Percentiles rank a stretch among this genome's conserved stretches.
Evolutionary conservation across 2,888 invertebrate genomes (phyloP).

Genomic region (Erebia epiphron): DNA sequence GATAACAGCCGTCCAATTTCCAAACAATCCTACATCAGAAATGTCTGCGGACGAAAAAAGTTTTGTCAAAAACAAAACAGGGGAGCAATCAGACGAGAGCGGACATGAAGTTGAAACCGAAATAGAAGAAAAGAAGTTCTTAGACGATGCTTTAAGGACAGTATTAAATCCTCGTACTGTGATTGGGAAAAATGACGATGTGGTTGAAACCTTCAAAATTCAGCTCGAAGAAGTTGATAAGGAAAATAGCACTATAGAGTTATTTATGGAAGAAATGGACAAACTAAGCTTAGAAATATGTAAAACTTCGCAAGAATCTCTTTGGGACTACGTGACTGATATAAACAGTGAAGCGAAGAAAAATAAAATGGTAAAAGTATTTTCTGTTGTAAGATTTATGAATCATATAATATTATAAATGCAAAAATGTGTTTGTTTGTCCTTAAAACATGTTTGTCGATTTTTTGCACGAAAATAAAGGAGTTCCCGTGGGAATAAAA

Average conservation of each 20-base stretch:
- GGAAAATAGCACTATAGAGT: constrained; percentile 60
- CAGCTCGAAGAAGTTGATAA: constrained; percentile 64
- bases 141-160: constrained; percentile 71
- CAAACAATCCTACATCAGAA: constrained; percentile 67
- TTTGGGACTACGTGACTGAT: constrained; percentile 75
- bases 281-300: constrained; percentile 71
- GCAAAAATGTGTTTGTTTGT: too few relatives aligned
- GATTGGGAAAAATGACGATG: constrained; percentile 55
- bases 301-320: constrained; percentile 70
- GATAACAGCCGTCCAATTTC: constrained; percentile 58
- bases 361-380: constrained; percentile 65
- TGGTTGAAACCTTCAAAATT: constrained; percentile 59
- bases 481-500: too few relatives aligned
- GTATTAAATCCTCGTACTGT: constrained; percentile 65
- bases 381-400: too few relatives aligned
- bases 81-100: constrained; percentile 67
- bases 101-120: constrained; percentile 70
- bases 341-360: constrained; percentile 68
- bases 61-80: constrained; percentile 58
- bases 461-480: too few relatives aligned
- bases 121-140: constrained; percentile 67
- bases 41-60: constrained; percentile 71
- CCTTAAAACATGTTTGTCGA: too few relatives aligned
- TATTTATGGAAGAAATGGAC: constrained; percentile 74
- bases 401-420: too few relatives aligned